Evolutionary conservation across 1,140 invertebrate genomes (phyloP).

Genomic region (Elysia chlorotica): DNA sequence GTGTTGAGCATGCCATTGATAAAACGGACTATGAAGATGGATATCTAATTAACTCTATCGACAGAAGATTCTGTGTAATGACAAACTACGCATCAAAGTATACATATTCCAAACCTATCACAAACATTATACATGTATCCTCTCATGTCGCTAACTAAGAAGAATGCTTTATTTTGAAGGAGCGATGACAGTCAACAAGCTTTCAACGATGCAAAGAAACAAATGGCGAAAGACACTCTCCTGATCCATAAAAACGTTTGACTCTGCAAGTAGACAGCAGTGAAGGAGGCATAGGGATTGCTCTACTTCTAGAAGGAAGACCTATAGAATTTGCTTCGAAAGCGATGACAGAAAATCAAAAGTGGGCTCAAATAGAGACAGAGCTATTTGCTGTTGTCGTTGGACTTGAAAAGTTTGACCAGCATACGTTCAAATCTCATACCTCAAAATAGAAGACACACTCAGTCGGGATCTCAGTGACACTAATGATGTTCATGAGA

Average conservation of each 20-base stretch:
- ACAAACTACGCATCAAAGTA: slow-evolving; percentile 28
- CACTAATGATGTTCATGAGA: not conserved
- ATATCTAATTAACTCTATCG: no score
- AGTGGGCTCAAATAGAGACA: slow-evolving; percentile 64
- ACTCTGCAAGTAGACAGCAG: slow-evolving; percentile 38
- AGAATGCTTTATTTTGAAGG: slow-evolving; percentile 30
- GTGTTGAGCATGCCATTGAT: no score
- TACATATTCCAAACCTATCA: slow-evolving; percentile 14
- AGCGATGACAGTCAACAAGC: slow-evolving; percentile 55
- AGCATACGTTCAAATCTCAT: slow-evolving; percentile 29
- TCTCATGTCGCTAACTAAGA: slow-evolving; percentile 34
- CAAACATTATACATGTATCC: slow-evolving; percentile 26
- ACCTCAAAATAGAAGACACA: slow-evolving; percentile 29
- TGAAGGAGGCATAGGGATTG: slow-evolving; percentile 57
- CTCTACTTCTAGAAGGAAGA: slow-evolving; percentile 61
- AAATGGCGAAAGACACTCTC: slow-evolving; percentile 29
- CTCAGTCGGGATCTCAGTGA: slow-evolving; percentile 31
- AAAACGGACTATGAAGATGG: no score
- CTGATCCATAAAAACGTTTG: slow-evolving; percentile 33
- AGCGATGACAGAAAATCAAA: slow-evolving; percentile 54
- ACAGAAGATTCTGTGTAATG: slow-evolving; percentile 21
- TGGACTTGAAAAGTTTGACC: slow-evolving; percentile 39
- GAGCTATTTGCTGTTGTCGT: slow-evolving; percentile 64
- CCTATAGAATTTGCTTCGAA: slow-evolving; percentile 62
- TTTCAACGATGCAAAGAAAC: slow-evolving; percentile 29